These are phyloP conservation scores for Myripristis jacobus DNA, from an alignment of 2,797 vertebrate species.

Conservation along the genomic window DNA sequence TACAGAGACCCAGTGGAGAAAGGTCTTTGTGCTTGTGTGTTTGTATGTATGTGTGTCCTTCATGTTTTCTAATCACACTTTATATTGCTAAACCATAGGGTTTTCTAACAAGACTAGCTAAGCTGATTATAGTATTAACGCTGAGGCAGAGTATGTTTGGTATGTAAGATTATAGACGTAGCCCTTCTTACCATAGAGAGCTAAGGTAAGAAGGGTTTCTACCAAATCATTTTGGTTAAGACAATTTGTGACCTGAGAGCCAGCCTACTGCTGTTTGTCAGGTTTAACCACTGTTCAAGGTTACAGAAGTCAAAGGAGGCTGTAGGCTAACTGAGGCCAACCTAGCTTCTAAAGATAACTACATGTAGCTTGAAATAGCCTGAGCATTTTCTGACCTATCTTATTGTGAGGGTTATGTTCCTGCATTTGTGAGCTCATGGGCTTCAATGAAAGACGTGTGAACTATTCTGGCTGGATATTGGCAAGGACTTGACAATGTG, in stretches of 20 bases:
- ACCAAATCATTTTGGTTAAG: no score
- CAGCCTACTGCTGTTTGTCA: not conserved
- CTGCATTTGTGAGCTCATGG: constrained; percentile 13
- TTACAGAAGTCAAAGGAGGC: constrained; percentile 10
- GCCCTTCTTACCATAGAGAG: constrained; percentile 44
- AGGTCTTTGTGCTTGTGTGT: not conserved
- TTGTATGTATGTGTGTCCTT: not conserved
- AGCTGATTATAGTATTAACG: constrained; percentile 73
- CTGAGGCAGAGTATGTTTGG: constrained; percentile 65
- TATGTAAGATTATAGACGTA: constrained; percentile 70
- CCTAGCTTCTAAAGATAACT: constrained; percentile 53
- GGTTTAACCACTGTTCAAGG: not conserved
- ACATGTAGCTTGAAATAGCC: constrained; percentile 32
- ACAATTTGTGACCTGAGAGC: not conserved
- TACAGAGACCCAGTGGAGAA: no score
- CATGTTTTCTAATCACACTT: not conserved
- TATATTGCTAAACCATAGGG: constrained; percentile 47
- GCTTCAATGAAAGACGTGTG: constrained; percentile 7
- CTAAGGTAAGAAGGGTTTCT: no score
- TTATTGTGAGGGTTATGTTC: not conserved
- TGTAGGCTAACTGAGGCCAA: constrained; percentile 9
- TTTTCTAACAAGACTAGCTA: constrained; percentile 54
- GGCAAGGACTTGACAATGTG: no score
- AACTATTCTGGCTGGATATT: no score
- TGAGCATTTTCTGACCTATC: constrained; percentile 8